Conservation (phyloP, 2,888 invertebrate species). For the Apotomis capreana region DNA sequence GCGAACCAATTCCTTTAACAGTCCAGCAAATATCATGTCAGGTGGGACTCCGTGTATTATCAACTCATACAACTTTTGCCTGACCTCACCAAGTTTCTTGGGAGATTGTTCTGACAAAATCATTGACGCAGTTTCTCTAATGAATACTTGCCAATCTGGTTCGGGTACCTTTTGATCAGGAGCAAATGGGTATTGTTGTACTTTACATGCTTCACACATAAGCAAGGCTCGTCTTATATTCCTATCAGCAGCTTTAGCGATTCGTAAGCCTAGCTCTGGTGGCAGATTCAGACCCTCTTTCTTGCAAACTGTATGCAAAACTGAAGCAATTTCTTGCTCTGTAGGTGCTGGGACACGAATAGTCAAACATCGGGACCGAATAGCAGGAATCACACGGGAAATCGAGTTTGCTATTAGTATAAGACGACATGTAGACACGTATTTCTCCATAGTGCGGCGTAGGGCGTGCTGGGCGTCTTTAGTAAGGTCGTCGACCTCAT, state of each 20-base stretch:
- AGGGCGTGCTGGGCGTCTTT: constrained; percentile 99
- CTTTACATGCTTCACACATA: constrained; percentile 96
- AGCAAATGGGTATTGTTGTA: constrained; percentile 94
- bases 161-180: constrained; percentile 91
- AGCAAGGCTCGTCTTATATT: constrained; percentile 96
- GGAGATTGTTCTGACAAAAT: constrained; percentile 95
- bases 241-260: constrained; percentile 91
- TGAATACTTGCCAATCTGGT: constrained; percentile 96
- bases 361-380: constrained; percentile 96
- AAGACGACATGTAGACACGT: constrained; percentile 95
- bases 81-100: constrained; percentile 90
- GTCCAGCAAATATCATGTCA: constrained; percentile 94
- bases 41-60: constrained; percentile 96
- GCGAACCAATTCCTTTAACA: constrained; percentile 91
- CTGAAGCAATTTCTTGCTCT: constrained; percentile 87
- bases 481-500: constrained; percentile 96
- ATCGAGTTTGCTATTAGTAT: constrained; percentile 97
- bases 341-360: constrained; percentile 96
- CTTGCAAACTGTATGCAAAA: constrained; percentile 87
- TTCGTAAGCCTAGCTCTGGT: constrained; percentile 87
- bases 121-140: constrained; percentile 93
- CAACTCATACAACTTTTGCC: constrained; percentile 95
- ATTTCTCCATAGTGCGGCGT: constrained; percentile 99
- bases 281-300: constrained; percentile 93
- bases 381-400: constrained; percentile 98